A percentile compares a stretch with the other conserved stretches of the same genome.
Conservation (phyloP, 2,113 vertebrate genomes). For the Phalacrocorax aristotelis region DNA sequence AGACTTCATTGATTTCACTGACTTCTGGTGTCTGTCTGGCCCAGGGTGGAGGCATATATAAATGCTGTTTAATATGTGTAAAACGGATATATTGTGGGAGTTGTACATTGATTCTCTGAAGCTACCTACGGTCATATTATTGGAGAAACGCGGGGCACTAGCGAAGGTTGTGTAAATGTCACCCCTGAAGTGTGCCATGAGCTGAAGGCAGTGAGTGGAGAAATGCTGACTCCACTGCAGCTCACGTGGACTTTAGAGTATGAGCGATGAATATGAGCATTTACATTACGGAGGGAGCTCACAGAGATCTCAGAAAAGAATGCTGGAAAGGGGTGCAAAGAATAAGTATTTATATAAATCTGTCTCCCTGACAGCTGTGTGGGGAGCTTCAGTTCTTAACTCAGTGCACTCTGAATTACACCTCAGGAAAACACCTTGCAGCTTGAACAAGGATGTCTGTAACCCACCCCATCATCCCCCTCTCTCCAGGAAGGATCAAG, state of each 20-base stretch:
- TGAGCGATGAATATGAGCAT: not conserved
- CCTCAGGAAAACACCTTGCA: not conserved
- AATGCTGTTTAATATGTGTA: not conserved
- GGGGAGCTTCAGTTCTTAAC: not conserved
- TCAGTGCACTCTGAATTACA: not conserved
- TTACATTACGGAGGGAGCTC: not conserved
- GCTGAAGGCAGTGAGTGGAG: not conserved
- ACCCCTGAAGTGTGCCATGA: not conserved
- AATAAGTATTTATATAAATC: not conserved
- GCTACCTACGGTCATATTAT: not conserved
- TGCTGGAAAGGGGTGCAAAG: not conserved
- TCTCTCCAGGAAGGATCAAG: not conserved
- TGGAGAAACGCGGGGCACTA: not conserved
- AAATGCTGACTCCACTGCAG: not conserved
- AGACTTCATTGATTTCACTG: not conserved
- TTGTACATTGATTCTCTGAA: not conserved
- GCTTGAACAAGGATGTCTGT: not conserved
- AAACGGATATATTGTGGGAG: not conserved
- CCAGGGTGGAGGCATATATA: not conserved
- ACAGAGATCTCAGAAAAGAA: not conserved
- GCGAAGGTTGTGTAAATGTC: not conserved
- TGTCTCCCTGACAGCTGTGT: rapidly evolving
- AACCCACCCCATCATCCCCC: not conserved
- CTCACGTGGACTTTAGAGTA: not conserved
- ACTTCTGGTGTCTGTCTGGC: not conserved